Base-by-base conservation (phyloP, 1,140 invertebrate species). In the Drosophila ohnishii region DNA sequence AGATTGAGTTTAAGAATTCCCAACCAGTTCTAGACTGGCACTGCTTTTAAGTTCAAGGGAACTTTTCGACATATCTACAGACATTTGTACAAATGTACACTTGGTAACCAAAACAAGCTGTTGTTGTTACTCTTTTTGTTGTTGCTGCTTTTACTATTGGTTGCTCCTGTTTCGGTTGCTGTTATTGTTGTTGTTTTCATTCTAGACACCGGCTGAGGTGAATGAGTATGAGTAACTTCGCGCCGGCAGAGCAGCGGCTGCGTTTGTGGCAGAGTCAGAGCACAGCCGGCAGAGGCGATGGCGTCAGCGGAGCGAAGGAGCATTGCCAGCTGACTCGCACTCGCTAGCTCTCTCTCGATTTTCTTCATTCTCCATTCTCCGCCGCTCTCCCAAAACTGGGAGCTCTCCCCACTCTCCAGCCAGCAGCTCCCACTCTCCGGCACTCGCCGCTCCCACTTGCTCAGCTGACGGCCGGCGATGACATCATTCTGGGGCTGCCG, bases 251-350 rank as follows among this genome's bases (percentile, higher is more conserved):
- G 25, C 53, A 28, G 45, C 13, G 22, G 25, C 25, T 5, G 45
- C 22, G 25, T 16, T 22, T 7, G 50, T 22, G 51, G 51, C 51
- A 55, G 51, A 55, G 51, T 37, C 59, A 42, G 47, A 67, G 45
- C 35, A 42, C 16, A n/a, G 72, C 42, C 67, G 48, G 28, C 69
- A 63, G 60, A 28, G 69, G n/a, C 63, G 75, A 86, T 87, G 82
- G 75, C 83, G 83, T 87, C 83, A 87, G 82, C 83, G 62, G 67
- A 87, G 82, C 79, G 47, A 50, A 65, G 80, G 42, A 80, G 75
- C 65, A 71, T 63, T 79, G 75, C 48, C 82, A 86, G 70, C 65
- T 70, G 77, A 71, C 62, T 40, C n/a, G 50, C 28, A 14, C 10
- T 50, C 59, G 61, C 44, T 42, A 66, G 56, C 35, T 19, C 62